phyloP scores from a whole-genome alignment of 2,113 vertebrate genomes.

The Xyliphius kryptos region DNA sequence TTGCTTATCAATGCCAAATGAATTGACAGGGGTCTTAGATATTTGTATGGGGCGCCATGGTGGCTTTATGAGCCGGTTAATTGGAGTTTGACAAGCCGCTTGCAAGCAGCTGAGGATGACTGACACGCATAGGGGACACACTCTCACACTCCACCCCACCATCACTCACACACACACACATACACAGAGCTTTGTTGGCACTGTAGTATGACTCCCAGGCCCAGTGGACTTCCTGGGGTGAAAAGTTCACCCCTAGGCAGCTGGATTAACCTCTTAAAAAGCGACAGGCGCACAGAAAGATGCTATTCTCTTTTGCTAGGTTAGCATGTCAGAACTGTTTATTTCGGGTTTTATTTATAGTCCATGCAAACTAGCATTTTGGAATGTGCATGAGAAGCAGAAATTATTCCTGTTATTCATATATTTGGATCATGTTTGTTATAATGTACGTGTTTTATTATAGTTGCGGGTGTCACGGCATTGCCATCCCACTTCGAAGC shows the following conservation, averaged over 20 bases:
- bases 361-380: conserved; percentile 11
- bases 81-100: background rate
- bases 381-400: conserved; percentile 17
- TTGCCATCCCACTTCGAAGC: conserved; percentile 2
- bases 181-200: background rate
- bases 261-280: too few species aligned
- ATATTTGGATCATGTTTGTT: conserved; percentile 16
- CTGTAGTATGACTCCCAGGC: too few species aligned
- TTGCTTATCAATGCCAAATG: too few species aligned
- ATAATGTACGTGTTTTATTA: conserved; percentile 22
- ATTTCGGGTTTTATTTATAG: too few species aligned
- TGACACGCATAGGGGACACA: conserved; percentile 12
- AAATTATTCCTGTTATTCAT: conserved; percentile 18
- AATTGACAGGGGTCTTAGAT: too few species aligned
- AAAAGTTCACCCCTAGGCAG: too few species aligned
- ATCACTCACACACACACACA: background rate
- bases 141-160: background rate
- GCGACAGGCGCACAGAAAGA: too few species aligned
- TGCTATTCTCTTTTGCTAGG: too few species aligned
- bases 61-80: too few species aligned
- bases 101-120: conserved; percentile 20
- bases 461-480: conserved; percentile 20
- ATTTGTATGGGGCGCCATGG: too few species aligned
- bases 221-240: too few species aligned
- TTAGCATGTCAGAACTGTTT: too few species aligned